These are phyloP conservation scores for Romanogobio albipinnatus DNA, from an alignment of 2,113 vertebrate species.

Conservation along the genomic window DNA sequence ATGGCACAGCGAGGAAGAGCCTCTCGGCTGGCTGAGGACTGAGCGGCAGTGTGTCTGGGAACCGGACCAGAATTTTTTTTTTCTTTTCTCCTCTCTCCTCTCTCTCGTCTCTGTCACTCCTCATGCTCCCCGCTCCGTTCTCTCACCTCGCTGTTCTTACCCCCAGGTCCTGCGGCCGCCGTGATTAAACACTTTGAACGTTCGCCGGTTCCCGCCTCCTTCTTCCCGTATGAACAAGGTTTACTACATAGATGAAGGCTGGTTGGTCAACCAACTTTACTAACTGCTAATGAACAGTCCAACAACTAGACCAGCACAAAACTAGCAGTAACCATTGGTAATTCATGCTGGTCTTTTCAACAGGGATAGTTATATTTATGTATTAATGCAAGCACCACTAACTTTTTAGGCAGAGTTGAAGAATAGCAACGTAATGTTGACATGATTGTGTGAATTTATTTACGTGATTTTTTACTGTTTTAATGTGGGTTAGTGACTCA, in stretches of 20 bases:
- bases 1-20: no score
- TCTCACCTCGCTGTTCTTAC: no score
- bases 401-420: neutral
- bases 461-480: conserved; percentile 12
- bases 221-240: no score
- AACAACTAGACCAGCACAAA: neutral
- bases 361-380: neutral
- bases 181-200: no score
- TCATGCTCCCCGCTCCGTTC: no score
- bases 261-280: neutral
- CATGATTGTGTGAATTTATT: conserved; percentile 13
- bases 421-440: neutral
- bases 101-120: no score
- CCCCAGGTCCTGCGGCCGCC: no score
- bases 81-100: no score
- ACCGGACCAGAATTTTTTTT: no score
- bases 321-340: neutral
- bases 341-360: neutral
- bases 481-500: conserved; percentile 73
- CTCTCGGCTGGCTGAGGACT: no score
- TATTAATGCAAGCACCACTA: neutral
- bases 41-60: no score
- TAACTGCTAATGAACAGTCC: neutral
- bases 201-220: no score
- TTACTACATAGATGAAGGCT: neutral